A percentile compares a stretch with the other conserved stretches of the same genome.
Evolutionary conservation across 1,140 invertebrate genomes (phyloP).

Genomic region (Pseudomyrmex pallidus): DNA sequence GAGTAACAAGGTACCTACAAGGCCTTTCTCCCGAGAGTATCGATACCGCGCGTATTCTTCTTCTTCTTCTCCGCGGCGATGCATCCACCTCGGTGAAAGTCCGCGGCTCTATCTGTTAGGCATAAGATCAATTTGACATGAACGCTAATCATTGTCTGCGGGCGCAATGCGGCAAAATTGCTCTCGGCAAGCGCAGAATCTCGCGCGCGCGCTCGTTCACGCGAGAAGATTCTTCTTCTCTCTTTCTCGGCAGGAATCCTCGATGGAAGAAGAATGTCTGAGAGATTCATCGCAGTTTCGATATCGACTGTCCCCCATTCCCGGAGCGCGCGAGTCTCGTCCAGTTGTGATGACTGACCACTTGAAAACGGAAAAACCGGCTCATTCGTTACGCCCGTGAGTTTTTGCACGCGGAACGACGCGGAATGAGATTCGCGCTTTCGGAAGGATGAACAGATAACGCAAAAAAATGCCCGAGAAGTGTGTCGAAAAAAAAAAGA

Average conservation of each 20-base stretch:
- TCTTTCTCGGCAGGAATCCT: neutral
- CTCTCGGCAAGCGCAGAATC: neutral
- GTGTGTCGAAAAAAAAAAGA: slow-evolving; percentile 17
- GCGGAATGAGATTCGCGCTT: slow-evolving; percentile 27
- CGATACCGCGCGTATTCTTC: slow-evolving; percentile 50
- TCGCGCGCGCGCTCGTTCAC: neutral
- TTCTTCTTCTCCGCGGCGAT: neutral
- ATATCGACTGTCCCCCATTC: neutral
- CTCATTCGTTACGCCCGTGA: slow-evolving; percentile 12
- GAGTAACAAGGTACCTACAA: slow-evolving; percentile 29
- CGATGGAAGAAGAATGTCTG: neutral
- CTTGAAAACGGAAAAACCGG: slow-evolving; percentile 43
- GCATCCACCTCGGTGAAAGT: slow-evolving; percentile 49
- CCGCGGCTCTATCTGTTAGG: slow-evolving; percentile 34
- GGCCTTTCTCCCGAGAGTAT: slow-evolving; percentile 46
- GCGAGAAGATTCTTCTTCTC: neutral
- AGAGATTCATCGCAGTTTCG: slow-evolving; percentile 31
- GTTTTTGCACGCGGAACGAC: slow-evolving; percentile 21
- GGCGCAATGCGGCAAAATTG: neutral
- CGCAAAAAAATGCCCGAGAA: neutral
- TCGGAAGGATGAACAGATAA: slow-evolving; percentile 12
- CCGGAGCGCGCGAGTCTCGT: neutral
- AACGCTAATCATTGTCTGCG: slow-evolving; percentile 57
- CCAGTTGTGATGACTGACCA: slow-evolving; percentile 3
- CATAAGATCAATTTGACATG: slow-evolving; percentile 38